Evolutionary conservation across 2,888 invertebrate species (phyloP).

Genomic region (Cosmorhoe ocellata): DNA sequence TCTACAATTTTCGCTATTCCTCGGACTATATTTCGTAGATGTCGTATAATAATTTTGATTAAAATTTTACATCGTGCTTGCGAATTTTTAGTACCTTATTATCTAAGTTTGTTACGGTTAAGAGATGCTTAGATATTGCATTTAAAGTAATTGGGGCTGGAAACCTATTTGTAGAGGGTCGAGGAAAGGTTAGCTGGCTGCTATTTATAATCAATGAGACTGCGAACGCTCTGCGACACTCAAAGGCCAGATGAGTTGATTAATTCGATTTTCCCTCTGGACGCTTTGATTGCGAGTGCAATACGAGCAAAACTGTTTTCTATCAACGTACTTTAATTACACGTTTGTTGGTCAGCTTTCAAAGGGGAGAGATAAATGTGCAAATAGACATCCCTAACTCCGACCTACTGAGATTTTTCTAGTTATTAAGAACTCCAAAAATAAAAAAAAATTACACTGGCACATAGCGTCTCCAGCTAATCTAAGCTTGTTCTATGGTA

Average conservation of each 20-base stretch:
- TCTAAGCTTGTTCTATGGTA: too few species aligned
- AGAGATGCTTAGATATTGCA: conserved; percentile 19
- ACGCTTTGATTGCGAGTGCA: conserved; percentile 68
- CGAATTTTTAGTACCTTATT: conserved; percentile 36
- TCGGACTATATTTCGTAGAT: conserved; percentile 30
- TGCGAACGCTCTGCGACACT: conserved; percentile 57
- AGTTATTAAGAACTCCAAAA: too few species aligned
- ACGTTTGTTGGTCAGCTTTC: conserved; percentile 20
- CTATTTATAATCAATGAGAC: conserved; percentile 56
- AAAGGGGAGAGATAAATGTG: conserved; percentile 6
- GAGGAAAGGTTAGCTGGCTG: conserved; percentile 26
- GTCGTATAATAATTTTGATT: conserved; percentile 36
- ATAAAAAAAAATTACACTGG: too few species aligned
- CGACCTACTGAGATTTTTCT: too few species aligned
- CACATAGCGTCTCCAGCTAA: too few species aligned
- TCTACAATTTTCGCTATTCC: conserved; percentile 25
- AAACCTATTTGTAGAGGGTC: conserved; percentile 20
- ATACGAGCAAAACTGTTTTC: conserved; percentile 55
- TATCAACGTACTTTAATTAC: conserved; percentile 44
- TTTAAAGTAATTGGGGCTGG: conserved; percentile 19
- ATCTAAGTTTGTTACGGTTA: conserved; percentile 29
- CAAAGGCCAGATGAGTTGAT: conserved; percentile 68
- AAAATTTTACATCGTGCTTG: conserved; percentile 37
- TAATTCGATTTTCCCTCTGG: conserved; percentile 71
- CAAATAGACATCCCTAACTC: background rate